Percentiles rank a stretch among this genome's conserved stretches.
These are phyloP conservation scores for Chrysomela aeneicollis DNA, from an alignment of 2,888 invertebrate genomes.

Conservation along the genomic window DNA sequence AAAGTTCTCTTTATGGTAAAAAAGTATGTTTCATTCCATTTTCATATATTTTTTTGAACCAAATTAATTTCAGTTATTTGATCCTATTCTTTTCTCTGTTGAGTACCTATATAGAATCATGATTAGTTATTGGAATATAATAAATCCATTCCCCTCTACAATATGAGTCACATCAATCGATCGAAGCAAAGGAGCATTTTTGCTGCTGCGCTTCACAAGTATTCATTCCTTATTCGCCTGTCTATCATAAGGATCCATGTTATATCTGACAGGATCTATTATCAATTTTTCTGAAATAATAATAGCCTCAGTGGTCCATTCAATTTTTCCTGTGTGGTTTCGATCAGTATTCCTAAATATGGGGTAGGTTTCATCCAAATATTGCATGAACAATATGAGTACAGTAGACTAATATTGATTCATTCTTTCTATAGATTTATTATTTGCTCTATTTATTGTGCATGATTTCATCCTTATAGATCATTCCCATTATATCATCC, in stretches of 20 bases:
- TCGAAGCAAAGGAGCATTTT: slow-evolving; percentile 49
- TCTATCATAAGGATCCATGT: slow-evolving; percentile 49
- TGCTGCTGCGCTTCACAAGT: slow-evolving; percentile 44
- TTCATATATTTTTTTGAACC: not conserved
- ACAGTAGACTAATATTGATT: slow-evolving; percentile 20
- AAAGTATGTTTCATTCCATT: no score
- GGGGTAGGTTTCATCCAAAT: slow-evolving; percentile 47
- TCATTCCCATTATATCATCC: slow-evolving; percentile 25
- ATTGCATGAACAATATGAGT: slow-evolving; percentile 31
- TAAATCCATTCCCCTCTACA: slow-evolving; percentile 43
- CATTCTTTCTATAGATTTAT: slow-evolving; percentile 26
- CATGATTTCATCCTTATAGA: slow-evolving; percentile 32
- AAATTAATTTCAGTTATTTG: not conserved
- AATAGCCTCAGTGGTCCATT: slow-evolving; percentile 27
- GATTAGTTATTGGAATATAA: slow-evolving; percentile 26
- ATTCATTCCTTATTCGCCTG: slow-evolving; percentile 50
- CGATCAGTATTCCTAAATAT: slow-evolving; percentile 31
- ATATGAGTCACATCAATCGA: slow-evolving; percentile 44
- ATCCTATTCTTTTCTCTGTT: not conserved
- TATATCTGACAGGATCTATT: slow-evolving; percentile 42
- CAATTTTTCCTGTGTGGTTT: slow-evolving; percentile 19
- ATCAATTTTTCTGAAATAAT: slow-evolving; percentile 43
- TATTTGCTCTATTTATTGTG: slow-evolving; percentile 30
- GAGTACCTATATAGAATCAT: not conserved
- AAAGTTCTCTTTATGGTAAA: no score